phyloP scores from a whole-genome alignment of 1,140 invertebrate species.

The Drosophila auraria region DNA sequence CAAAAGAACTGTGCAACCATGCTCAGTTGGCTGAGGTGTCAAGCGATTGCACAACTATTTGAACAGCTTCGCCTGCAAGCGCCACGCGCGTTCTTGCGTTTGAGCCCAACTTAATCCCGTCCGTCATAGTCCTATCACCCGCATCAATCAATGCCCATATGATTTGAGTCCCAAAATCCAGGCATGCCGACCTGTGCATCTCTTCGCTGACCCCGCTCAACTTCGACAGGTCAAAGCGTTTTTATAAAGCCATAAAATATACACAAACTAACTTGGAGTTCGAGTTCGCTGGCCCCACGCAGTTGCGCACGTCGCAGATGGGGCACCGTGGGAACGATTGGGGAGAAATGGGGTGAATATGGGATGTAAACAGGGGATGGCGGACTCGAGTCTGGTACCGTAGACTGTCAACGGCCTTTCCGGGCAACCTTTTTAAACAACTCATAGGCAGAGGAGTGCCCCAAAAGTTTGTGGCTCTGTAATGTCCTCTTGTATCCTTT shows the following conservation, averaged over 20 bases:
- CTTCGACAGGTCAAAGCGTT: conserved; percentile 65
- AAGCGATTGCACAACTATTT: conserved; percentile 64
- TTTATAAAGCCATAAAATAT: conserved; percentile 81
- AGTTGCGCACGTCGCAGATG: conserved; percentile 35
- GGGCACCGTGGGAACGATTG: neutral
- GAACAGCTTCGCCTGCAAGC: conserved; percentile 20
- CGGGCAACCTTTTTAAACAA: conserved; percentile 62
- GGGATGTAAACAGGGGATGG: neutral
- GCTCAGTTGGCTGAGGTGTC: conserved; percentile 56
- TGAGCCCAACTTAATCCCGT: neutral
- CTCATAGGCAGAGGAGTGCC: conserved; percentile 34
- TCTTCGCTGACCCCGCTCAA: conserved; percentile 60
- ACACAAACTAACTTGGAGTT: conserved; percentile 53
- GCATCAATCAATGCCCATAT: conserved; percentile 70
- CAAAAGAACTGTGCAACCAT: conserved; percentile 42
- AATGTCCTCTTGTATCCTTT: neutral
- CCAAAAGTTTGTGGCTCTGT: neutral
- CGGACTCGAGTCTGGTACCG: conserved; percentile 28
- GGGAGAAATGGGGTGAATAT: neutral
- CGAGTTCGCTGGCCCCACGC: conserved; percentile 32
- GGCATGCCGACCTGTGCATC: conserved; percentile 54
- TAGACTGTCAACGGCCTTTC: conserved; percentile 71
- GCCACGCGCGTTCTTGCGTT: neutral
- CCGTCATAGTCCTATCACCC: conserved; percentile 18
- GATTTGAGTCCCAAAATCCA: conserved; percentile 56